Base-by-base conservation (phyloP, 2,113 vertebrate species). In the Leuciscus idus region DNA sequence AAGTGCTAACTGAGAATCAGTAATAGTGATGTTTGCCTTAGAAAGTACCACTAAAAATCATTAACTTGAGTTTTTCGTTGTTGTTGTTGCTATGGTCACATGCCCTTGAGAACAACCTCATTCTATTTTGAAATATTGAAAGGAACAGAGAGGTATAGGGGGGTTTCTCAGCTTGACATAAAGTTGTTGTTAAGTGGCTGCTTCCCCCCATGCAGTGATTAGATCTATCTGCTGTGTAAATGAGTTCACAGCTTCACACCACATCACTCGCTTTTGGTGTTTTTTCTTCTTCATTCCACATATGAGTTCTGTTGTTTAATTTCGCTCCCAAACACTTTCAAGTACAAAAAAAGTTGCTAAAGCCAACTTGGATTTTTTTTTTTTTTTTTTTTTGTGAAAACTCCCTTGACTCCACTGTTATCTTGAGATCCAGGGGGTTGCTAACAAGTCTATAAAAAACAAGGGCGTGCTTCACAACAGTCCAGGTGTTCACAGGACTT, bases 211-310 rank as follows among this genome's bases (percentile, higher is more conserved):
- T 46, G 70, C 23, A 9, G 85, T 48, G 80, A 76, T 87, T 81
- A 33, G 74, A 77, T 85, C 66, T 84, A 15, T 82, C 84, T 86
- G 62, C 84, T 26, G 26, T 72, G 48, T 82, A 86, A 86, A 88
- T 84, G 70, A 78, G 50, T 82, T 85, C 75, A 84, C 84, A 81
- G 80, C 80, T 84, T 86, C 88, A 81, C 64, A 64, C 76, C 33
- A 43, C 80, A 68, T 78, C 64, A 30, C 86, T 68, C 1, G 17
- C 4, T 28, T 17, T 81, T 64, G 15, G 0, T 68, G 36, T 81
- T 81, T 50, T 57, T 55, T 55, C 0, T 30, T 77, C 26, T 68
- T 59, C 19, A 73, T 74, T 15, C 30, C 57, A 28, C 46, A 66
- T 73, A 46, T 46, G 62, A 23, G 28, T 74, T 59, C 8, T 39